phyloP scores from a whole-genome alignment of 2,888 invertebrate species.

The Hydropsyche betteni region DNA sequence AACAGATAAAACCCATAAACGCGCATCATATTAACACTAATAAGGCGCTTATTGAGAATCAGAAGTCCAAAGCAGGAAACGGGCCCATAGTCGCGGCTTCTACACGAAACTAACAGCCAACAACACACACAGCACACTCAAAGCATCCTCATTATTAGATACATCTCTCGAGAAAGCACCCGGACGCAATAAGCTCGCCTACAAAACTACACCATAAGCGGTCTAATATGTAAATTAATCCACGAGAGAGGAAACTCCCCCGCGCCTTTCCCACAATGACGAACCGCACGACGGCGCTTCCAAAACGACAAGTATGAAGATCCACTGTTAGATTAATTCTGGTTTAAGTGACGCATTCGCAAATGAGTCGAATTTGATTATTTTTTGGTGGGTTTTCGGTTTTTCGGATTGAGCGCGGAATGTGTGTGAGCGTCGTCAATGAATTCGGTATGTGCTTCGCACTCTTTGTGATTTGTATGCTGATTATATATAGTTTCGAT shows the following conservation, averaged over 20 bases:
- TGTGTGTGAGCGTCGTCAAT: too few relatives aligned
- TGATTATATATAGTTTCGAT: too few relatives aligned
- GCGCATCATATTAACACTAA: too few relatives aligned
- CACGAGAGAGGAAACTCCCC: constrained; percentile 13
- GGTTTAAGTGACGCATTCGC: background rate
- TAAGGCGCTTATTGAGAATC: too few relatives aligned
- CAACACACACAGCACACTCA: background rate
- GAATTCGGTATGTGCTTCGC: too few relatives aligned
- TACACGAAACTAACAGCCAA: background rate
- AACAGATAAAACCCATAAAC: too few relatives aligned
- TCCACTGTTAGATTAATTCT: constrained; percentile 4
- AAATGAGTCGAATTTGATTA: background rate
- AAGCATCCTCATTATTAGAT: background rate
- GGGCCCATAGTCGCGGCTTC: background rate
- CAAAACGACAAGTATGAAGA: background rate
- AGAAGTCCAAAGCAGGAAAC: background rate
- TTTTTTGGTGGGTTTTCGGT: too few relatives aligned
- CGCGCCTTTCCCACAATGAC: constrained; percentile 2
- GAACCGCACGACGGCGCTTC: background rate
- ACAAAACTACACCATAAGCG: background rate
- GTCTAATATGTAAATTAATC: constrained; percentile 6
- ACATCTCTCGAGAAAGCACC: background rate
- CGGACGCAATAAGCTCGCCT: background rate
- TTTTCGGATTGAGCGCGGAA: too few relatives aligned
- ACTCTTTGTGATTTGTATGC: too few relatives aligned